Percentiles rank a stretch among this genome's conserved stretches.
Evolutionary conservation across 2,888 invertebrate species (phyloP).

Genomic region (Stictocephala bisonia): DNA sequence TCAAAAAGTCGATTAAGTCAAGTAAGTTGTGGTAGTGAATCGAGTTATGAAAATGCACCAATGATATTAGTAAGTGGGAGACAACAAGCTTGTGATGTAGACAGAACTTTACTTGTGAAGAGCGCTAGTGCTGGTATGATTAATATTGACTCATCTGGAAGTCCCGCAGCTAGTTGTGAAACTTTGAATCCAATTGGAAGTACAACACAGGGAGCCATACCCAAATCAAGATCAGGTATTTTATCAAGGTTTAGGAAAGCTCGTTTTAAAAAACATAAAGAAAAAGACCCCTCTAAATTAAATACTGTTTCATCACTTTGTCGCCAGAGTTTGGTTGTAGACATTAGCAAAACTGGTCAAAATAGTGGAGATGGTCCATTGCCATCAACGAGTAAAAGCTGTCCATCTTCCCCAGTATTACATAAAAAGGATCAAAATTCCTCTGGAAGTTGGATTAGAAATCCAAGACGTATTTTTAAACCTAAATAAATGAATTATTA

Average conservation of each 20-base stretch:
- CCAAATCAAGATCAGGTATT: conserved; percentile 39
- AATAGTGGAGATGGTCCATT: conserved; percentile 20
- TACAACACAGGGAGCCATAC: conserved; percentile 28
- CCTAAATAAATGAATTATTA: conserved; percentile 50
- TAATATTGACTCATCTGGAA: conserved; percentile 36
- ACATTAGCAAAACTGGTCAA: conserved; percentile 63
- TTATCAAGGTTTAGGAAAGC: conserved; percentile 47
- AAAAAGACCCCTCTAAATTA: conserved; percentile 60
- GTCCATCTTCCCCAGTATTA: conserved; percentile 61
- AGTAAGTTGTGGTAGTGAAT: conserved; percentile 74
- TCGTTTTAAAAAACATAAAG: conserved; percentile 51
- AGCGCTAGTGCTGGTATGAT: conserved; percentile 81
- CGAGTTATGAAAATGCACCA: conserved; percentile 64
- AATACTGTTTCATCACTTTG: conserved; percentile 76
- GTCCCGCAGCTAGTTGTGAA: conserved; percentile 7
- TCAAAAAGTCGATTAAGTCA: conserved; percentile 67
- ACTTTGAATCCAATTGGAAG: background rate
- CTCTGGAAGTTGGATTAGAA: conserved; percentile 53
- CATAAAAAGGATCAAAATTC: conserved; percentile 50
- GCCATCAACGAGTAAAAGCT: conserved; percentile 57
- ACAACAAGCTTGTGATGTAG: conserved; percentile 45
- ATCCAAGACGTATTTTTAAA: conserved; percentile 54
- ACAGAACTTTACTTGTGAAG: conserved; percentile 68
- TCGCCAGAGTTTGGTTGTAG: conserved; percentile 79
- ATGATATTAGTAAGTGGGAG: conserved; percentile 44